Evolutionary conservation across 2,113 vertebrate genomes (phyloP).

Genomic region (Zapornia atra): DNA sequence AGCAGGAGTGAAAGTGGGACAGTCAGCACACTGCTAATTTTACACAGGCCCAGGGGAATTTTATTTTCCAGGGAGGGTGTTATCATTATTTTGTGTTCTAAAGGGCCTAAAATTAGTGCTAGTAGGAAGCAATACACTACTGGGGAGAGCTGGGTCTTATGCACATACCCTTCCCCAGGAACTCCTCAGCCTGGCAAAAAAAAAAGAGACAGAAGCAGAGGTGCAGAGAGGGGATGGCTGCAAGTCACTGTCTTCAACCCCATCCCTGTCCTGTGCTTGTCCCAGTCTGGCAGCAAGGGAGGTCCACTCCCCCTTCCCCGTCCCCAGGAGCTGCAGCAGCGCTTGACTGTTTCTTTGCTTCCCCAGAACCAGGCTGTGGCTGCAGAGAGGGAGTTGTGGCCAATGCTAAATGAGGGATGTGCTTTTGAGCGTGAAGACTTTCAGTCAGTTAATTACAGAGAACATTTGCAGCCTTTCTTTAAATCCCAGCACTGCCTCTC

Average conservation of each 20-base stretch:
- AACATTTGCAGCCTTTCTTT: not conserved
- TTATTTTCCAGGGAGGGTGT: not conserved
- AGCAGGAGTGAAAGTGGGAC: slow-evolving; percentile 35
- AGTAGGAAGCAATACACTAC: not conserved
- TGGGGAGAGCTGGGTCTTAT: not conserved
- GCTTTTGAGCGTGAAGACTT: not conserved
- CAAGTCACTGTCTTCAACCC: not conserved
- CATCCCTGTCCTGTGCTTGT: not conserved
- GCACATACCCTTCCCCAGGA: not conserved
- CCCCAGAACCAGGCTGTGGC: not conserved
- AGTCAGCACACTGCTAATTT: slow-evolving; percentile 53
- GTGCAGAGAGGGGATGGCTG: not conserved
- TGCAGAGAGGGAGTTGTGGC: not conserved
- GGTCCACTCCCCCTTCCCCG: rapidly evolving
- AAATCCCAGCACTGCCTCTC: not conserved
- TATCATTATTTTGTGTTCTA: slow-evolving; percentile 54
- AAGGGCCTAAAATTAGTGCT: slow-evolving; percentile 38
- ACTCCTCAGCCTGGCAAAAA: not conserved
- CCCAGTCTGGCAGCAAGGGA: not conserved
- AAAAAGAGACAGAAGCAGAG: not conserved
- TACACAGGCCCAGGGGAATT: slow-evolving; percentile 4
- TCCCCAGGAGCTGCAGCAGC: not conserved
- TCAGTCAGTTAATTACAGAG: not conserved
- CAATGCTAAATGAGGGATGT: not conserved
- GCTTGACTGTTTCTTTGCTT: rapidly evolving